phyloP scores from a whole-genome alignment of 2,113 vertebrate species.

The Gavia stellata region DNA sequence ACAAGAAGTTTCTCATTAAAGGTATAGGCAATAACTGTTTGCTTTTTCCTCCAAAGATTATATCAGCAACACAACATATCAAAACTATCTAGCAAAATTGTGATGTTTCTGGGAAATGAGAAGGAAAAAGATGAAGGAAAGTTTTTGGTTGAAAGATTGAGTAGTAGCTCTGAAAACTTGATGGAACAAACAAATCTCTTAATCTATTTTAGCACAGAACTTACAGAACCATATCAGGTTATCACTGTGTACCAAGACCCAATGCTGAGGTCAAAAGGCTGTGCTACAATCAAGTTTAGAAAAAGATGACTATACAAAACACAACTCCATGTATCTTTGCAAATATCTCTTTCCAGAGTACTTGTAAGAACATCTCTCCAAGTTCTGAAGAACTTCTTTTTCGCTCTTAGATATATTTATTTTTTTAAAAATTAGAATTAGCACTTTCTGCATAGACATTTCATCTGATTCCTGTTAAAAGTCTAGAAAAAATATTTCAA shows the following conservation, averaged over 20 bases:
- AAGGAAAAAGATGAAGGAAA: not conserved
- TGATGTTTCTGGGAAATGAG: not conserved
- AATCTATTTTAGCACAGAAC: not conserved
- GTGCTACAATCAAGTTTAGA: not conserved
- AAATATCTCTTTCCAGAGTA: not conserved
- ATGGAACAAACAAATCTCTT: not conserved
- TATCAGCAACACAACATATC: not conserved
- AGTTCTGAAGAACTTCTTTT: not conserved
- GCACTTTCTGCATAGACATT: not conserved
- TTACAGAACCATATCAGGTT: not conserved
- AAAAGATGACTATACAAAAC: not conserved
- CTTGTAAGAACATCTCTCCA: not conserved
- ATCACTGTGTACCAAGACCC: not conserved
- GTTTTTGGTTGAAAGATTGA: not conserved
- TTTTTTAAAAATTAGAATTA: not conserved
- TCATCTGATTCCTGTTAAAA: not conserved
- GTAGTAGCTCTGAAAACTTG: not conserved
- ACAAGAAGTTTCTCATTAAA: slow-evolving; percentile 14
- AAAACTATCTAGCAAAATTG: not conserved
- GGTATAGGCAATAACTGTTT: not conserved
- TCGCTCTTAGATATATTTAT: not conserved
- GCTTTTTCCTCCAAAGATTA: not conserved
- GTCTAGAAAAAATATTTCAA: not conserved
- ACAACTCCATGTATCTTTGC: not conserved
- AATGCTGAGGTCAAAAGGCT: not conserved